Base-by-base conservation (phyloP, 2,888 invertebrate species). In the Lepidochitona cinerea region DNA sequence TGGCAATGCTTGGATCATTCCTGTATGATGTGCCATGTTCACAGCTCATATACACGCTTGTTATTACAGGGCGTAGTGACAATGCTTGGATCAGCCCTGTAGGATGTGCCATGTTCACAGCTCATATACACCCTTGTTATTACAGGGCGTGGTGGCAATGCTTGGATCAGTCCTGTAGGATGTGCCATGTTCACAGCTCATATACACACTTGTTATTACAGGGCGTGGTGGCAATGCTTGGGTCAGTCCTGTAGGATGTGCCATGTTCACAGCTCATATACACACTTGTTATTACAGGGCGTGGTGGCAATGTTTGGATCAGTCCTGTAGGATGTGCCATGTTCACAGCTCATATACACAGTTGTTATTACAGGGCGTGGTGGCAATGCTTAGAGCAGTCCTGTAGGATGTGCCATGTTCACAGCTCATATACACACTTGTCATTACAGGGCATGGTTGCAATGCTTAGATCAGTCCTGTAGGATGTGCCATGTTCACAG, bases 171-270 rank as follows among this genome's bases (percentile, higher is more conserved):
- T 87, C 97, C 98, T 1, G 91, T 92, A 68, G 99, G 99, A 0
- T 96, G 97, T 91, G 97, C 96, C 59, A 94, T 95, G 93, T 96
- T 97, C 89, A 95, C 97, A 36, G 26, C 6, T 41, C 1, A n/a
- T 37, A 26, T 33, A 6, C 36, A 53, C 49, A 12, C 71, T 6
- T 68, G n/a, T 35, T 49, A 23, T 49, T 73, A 12, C 78, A 90
- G 95, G 96, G 75, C 94, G 96, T 74, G 94, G 94, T 12, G 94
- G 93, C 69, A 97, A 97, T 91, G 87, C 91, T 0, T 99, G 99
- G 98, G 91, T 99, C 76, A 95, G 97, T 87, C 97, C 98, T 1
- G 91, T 92, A 68, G 99, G 99, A 0, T 96, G 97, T 91, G 97
- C 96, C 59, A 94, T 95, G 93, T 96, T 97, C 89, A 95, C 97